These are phyloP conservation scores for Pocillopora damicornis DNA, from an alignment of 64 coral and sea anemone genomes.

Conservation along the genomic window DNA sequence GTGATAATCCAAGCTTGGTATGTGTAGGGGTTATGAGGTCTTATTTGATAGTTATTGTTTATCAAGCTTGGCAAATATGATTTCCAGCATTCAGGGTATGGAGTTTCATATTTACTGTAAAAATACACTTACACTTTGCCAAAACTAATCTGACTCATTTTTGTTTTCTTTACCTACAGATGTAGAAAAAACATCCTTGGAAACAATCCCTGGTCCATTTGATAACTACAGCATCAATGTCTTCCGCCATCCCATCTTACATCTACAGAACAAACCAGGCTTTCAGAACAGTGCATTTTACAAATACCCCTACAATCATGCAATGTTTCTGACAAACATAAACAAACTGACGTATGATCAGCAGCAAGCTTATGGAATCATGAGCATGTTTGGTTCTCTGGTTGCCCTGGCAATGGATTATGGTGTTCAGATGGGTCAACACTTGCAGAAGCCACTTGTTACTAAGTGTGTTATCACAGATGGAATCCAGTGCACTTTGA, in stretches of 20 bases:
- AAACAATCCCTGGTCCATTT: conserved; percentile 71
- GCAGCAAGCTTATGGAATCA: conserved; percentile 66
- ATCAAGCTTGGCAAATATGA: too few species aligned
- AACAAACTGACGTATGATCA: conserved; percentile 60
- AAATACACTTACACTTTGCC: background rate
- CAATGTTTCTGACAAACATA: conserved; percentile 71
- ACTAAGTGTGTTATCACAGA: conserved; percentile 80
- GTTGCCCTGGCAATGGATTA: conserved; percentile 61
- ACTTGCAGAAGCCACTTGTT: conserved; percentile 68
- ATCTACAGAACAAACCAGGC: conserved; percentile 86
- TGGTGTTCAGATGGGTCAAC: conserved; percentile 62
- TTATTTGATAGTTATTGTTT: too few species aligned
- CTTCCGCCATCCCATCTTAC: conserved; percentile 89
- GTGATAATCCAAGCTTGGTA: too few species aligned
- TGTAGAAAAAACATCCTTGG: conserved; percentile 41
- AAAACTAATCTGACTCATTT: background rate
- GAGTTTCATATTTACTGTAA: background rate
- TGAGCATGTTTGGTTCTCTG: conserved; percentile 82
- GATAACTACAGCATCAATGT: conserved; percentile 64
- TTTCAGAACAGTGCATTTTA: conserved; percentile 54
- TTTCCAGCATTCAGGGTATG: too few species aligned
- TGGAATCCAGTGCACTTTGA: conserved; percentile 65
- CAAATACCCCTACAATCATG: conserved; percentile 66
- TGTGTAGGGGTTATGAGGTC: too few species aligned
- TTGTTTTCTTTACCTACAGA: conserved; percentile 42